Base-by-base conservation (phyloP, 2,888 invertebrate genomes). In the Amorpha juglandis region DNA sequence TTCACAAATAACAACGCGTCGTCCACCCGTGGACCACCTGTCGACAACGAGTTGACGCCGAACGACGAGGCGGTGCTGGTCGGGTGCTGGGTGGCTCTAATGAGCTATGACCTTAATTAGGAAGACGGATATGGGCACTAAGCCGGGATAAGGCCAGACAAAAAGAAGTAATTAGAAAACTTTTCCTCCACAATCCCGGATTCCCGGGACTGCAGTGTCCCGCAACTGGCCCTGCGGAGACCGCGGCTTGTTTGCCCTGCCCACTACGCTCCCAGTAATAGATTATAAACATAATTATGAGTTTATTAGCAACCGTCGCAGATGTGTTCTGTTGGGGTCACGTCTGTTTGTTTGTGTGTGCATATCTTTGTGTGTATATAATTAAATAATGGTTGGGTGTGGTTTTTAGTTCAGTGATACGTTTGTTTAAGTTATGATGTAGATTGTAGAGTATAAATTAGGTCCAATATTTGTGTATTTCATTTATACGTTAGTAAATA, bases 281-380 rank as follows among this genome's bases (percentile, higher is more conserved):
- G 82, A 85, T 83, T 85, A 88, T 89, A 88, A 89, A 90, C 83
- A 86, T 78, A 84, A 89, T 91, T 90, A 91, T 85, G 82, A 79
- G 83, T 88, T 88, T 90, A 91, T 91, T 90, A 88, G 84, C 68
- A 70, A 78, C 75, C 80, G 78, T 78, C 80, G 80, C 83, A 87
- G 86, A 83, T 82, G 86, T 74, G 78, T 67, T 69, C 66, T 53
- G 69, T 70, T 64, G 68, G 69, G 71, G 70, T 6, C 48, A 9
- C 6, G 16, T 19, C 19, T 14, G 58, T 65, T 8, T 65, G 58
- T 45, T 35, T 53, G 38, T 64, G 52, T 53, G 38, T 64, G 52
- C 67, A 19, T 52, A 51, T n/a, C 19, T 53, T 27, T 42, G 53
- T 42, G 19, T 51, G 21, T 14, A 9, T 48, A 21, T 27, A 47